These are phyloP conservation scores for Phaetusa simplex DNA, from an alignment of 2,113 vertebrate species.

Conservation along the genomic window DNA sequence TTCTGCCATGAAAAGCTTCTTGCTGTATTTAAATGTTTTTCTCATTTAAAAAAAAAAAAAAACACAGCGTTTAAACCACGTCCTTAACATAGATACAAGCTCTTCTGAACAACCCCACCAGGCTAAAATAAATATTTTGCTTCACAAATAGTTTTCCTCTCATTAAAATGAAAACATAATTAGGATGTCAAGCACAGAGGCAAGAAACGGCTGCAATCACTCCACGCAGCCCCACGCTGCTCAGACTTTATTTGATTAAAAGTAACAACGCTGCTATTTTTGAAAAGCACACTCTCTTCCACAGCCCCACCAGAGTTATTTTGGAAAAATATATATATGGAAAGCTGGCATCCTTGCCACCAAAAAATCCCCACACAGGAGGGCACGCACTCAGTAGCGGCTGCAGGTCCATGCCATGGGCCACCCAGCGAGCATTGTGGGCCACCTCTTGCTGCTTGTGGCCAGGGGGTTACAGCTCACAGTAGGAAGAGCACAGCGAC, in stretches of 20 bases:
- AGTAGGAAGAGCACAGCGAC: neutral
- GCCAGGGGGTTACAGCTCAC: neutral
- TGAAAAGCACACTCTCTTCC: neutral
- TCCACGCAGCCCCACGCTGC: neutral
- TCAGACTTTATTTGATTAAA: conserved; percentile 4
- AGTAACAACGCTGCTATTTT: conserved; percentile 9
- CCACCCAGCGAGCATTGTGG: rapidly evolving
- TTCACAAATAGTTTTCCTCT: neutral
- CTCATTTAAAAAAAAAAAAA: neutral
- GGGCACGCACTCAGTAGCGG: rapidly evolving
- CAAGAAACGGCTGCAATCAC: neutral
- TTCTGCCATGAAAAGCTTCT: neutral
- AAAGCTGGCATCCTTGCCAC: neutral
- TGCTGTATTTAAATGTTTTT: neutral
- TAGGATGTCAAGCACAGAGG: neutral
- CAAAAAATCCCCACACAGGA: neutral
- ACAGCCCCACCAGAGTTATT: rapidly evolving
- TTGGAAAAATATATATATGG: neutral
- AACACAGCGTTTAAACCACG: neutral
- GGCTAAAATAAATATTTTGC: conserved; percentile 49
- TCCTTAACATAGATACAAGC: neutral
- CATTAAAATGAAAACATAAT: conserved; percentile 21
- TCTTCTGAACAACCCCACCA: neutral
- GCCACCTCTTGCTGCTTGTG: neutral
- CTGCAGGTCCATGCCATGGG: rapidly evolving